Conservation (phyloP, 2,797 vertebrate species). For the Channa striata region DNA sequence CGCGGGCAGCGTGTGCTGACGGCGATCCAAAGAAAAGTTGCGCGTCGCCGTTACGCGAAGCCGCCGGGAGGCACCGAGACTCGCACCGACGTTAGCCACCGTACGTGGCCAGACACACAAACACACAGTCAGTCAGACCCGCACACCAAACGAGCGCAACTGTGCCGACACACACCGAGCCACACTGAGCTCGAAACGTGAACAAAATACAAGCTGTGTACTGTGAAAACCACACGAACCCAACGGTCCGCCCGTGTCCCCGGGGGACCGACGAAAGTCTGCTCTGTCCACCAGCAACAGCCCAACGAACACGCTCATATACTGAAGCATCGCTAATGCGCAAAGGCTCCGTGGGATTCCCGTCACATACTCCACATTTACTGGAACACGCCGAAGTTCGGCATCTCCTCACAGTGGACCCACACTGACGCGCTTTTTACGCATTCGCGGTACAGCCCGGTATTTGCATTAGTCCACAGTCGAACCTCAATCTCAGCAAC, state of each 20-base stretch:
- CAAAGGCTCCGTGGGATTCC: slow-evolving; percentile 9
- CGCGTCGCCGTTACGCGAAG: slow-evolving; percentile 55
- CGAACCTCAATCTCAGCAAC: slow-evolving; percentile 26
- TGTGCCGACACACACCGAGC: background rate
- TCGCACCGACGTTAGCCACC: slow-evolving; percentile 27
- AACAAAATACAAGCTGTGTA: background rate
- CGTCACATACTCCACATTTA: background rate
- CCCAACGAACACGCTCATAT: background rate
- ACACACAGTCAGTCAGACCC: background rate
- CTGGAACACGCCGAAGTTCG: slow-evolving; percentile 1
- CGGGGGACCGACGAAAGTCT: slow-evolving; percentile 30
- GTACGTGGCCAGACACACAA: slow-evolving; percentile 46
- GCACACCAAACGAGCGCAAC: background rate
- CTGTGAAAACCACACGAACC: slow-evolving; percentile 23
- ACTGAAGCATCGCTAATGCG: slow-evolving; percentile 22
- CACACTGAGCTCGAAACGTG: slow-evolving; percentile 17
- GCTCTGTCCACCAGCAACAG: slow-evolving; percentile 21
- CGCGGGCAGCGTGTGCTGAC: background rate
- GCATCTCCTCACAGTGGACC: slow-evolving; percentile 6
- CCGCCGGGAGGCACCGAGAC: slow-evolving; percentile 35
- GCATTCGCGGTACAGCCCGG: background rate
- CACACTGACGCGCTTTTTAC: background rate
- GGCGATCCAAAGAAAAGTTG: slow-evolving; percentile 56
- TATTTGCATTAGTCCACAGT: slow-evolving; percentile 19
- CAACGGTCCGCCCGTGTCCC: slow-evolving; percentile 29